Evolutionary conservation across 2,797 vertebrate genomes (phyloP), one percentile per base, ranked within the genome.

Genomic region (Anguilla obscura): DNA sequence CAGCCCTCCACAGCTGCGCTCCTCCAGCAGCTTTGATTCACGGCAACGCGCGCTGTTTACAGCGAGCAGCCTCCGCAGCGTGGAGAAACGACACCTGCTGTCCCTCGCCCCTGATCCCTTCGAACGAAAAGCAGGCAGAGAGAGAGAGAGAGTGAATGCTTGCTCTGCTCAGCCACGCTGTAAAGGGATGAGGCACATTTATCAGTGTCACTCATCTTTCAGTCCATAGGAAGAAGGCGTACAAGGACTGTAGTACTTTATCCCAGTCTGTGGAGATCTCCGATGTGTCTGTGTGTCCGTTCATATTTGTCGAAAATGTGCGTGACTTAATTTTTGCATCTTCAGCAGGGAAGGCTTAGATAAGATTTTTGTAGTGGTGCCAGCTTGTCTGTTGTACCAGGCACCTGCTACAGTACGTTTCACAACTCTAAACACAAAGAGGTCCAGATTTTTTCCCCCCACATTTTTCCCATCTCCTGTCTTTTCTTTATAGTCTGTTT

Each of bases 401-500:
- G 24, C 18, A 86, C 24, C 85, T 86, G 85, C 16, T 52, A 40
- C 36, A 18, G 14, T 40, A 52, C n/a, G 14, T 74, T 50, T 74
- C 48, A 71, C 63, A 86, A 74, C 63, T 74, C 12, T 27, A 24
- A 86, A 52, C 40, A 76, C 14, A 76, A 84, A 33, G 18, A 80
- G 18, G 1, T 33, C 83, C 18, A 18, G 5, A 84, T 36, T 56
- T 48, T 27, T 85, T 40, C 36, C 24, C 40, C 84, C 45, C 7
- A 21, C 0, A 8, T 52, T 84, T n/a, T 27, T 27, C 33, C 9
- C 16, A 50, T n/a, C 21, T 3, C 2, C 10, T 56, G 48, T 84
- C 56, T 54, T 84, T 54, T 82, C 36, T 24, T 54, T n/a, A n/a
- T 3, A 56, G 27, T 84, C 1, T 30, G 24, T 27, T 54, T 18